Evolutionary conservation across 2,113 vertebrate species (phyloP).

Genomic region (Fregata magnificens): DNA sequence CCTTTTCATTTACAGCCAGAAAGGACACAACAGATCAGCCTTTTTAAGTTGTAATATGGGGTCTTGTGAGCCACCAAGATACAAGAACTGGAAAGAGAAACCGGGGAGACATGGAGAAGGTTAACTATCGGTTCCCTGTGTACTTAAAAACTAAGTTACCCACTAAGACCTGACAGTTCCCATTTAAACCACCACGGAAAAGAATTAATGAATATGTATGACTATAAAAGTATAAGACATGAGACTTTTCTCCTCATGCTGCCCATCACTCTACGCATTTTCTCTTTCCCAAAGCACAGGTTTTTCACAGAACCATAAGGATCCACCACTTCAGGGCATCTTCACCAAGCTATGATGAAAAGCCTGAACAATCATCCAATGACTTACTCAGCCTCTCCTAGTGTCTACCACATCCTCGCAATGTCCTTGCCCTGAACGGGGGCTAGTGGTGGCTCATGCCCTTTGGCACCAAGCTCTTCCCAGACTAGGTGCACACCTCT

Average conservation of each 20-base stretch:
- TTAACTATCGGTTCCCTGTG: not conserved
- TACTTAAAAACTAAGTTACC: not conserved
- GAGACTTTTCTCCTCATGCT: not conserved
- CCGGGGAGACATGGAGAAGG: not conserved
- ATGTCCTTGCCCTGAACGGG: not conserved
- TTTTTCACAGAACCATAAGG: not conserved
- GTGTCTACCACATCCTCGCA: not conserved
- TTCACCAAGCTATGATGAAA: not conserved
- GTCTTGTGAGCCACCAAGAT: not conserved
- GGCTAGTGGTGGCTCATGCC: not conserved
- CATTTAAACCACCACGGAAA: not conserved
- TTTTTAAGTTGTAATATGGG: not conserved
- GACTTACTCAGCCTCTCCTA: not conserved
- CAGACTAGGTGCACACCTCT: accelerated
- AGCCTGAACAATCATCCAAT: not conserved
- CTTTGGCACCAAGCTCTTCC: not conserved
- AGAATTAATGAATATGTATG: not conserved
- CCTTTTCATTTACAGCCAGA: not conserved
- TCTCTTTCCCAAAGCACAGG: not conserved
- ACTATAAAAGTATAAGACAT: not conserved
- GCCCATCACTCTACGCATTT: not conserved
- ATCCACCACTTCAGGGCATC: not conserved
- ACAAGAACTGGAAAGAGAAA: not conserved
- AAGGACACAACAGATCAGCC: not conserved
- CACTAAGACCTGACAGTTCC: not conserved